Base-by-base conservation (phyloP, 1,140 invertebrate genomes). In the Trachelipus rathkii region DNA sequence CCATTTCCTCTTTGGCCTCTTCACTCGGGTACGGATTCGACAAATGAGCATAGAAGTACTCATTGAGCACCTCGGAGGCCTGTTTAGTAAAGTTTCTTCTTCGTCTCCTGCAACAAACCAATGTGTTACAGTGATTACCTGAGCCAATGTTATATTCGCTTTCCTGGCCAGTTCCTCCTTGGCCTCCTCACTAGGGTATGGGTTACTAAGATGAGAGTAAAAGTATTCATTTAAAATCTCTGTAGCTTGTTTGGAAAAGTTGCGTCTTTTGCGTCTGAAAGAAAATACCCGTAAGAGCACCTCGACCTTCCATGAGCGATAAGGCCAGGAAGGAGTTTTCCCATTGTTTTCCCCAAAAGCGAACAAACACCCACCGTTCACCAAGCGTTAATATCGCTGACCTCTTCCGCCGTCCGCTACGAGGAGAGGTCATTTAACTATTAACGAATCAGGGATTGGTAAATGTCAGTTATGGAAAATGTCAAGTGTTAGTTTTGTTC, bases 61-160 rank as follows among this genome's bases (percentile, higher is more conserved):
- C 97, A 86, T 99, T 99, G 82, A 99, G 89, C 82, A 99, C 96
- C 89, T 99, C 98, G 10, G 97, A 99, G 43, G 98, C 97, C 86
- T 99, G 96, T 89, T 99, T 99, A 89, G 95, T 98, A 87, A 99
- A 99, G 87, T 99, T 99, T 83, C 98, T 91, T 83, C 98, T 91
- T 87, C 99, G 99, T 83, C 97, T 91, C 86, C 98, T 95, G 84
- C 77, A 82, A 82, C 76, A 53, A 78, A 80, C 73, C 76, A 77
- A 75, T 74, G 33, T 73, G 76, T 77, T 77, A 77, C 75, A 73
- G 74, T 78, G 74, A 75, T 81, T 82, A 88, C 88, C 85, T 91
- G 90, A 77, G 89, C 89, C n/a, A 90, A 88, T 33, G 90, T 90
- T 76, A 90, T 90, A 78, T 88, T 86, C 84, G 89, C 91, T 83